Percentiles rank a stretch among this genome's conserved stretches.
Conservation (phyloP, 2,113 vertebrate genomes). For the Fregata magnificens region DNA sequence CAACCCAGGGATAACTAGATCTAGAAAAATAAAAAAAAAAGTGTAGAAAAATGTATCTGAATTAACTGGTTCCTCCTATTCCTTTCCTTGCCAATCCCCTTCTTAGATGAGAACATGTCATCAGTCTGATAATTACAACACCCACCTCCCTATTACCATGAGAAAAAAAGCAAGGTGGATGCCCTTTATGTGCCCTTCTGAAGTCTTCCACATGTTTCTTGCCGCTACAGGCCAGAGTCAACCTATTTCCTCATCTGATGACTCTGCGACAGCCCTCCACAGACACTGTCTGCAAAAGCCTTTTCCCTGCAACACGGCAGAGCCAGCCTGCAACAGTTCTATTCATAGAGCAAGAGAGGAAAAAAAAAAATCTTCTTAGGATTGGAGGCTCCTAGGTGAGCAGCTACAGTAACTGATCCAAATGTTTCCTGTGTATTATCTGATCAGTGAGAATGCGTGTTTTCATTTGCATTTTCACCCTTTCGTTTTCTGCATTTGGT, state of each 20-base stretch:
- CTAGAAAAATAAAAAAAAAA: background rate
- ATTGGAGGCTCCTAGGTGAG: slow-evolving; percentile 41
- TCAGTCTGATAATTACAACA: background rate
- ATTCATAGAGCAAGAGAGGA: slow-evolving; percentile 19
- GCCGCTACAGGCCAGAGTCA: background rate
- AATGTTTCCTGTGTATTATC: background rate
- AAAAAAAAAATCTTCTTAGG: background rate
- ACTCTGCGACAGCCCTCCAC: background rate
- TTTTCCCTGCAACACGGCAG: background rate
- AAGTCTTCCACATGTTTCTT: background rate
- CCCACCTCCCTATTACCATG: background rate
- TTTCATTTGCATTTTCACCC: slow-evolving; percentile 53
- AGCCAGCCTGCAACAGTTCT: slow-evolving; percentile 23
- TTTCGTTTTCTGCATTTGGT: slow-evolving; percentile 51
- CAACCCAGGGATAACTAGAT: background rate
- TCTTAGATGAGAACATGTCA: background rate
- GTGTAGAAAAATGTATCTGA: background rate
- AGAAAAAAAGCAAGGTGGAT: background rate
- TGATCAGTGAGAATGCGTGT: slow-evolving; percentile 1
- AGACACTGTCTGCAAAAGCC: background rate
- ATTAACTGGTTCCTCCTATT: background rate
- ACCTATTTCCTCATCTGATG: background rate
- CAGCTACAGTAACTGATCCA: slow-evolving; percentile 17
- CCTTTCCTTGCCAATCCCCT: background rate
- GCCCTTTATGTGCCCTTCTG: background rate